phyloP scores from a whole-genome alignment of 2,888 invertebrate genomes.

The Sthenelais limicola region DNA sequence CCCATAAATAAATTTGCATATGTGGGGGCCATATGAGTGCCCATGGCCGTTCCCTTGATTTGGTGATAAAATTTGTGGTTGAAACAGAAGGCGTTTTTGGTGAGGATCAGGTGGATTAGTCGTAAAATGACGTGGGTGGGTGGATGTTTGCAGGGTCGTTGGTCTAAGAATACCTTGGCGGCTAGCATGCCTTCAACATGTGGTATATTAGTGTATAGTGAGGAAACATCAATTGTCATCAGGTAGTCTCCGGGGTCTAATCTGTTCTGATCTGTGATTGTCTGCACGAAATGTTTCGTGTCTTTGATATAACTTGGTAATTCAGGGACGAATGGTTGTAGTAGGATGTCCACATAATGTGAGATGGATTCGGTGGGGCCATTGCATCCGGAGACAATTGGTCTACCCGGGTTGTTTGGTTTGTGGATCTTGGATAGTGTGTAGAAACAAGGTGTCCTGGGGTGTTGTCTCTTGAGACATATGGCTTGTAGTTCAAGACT shows the following conservation, averaged over 20 bases:
- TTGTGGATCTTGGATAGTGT: conserved; percentile 4
- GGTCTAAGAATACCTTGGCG: neutral
- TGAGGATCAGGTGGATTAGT: conserved; percentile 2
- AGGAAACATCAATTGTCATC: neutral
- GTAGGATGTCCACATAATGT: neutral
- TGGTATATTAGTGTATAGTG: conserved; percentile 9
- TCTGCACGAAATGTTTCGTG: neutral
- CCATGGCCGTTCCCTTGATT: conserved; percentile 1
- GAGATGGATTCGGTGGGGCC: conserved; percentile 1
- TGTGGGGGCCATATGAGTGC: conserved; percentile 12
- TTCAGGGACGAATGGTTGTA: neutral
- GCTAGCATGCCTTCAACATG: conserved; percentile 8
- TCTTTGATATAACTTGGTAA: conserved; percentile 2
- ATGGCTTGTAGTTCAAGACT: too few relatives aligned
- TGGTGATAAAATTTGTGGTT: conserved; percentile 8
- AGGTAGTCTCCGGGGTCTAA: neutral
- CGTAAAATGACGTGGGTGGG: neutral
- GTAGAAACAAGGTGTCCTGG: neutral
- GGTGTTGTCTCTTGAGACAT: too few relatives aligned
- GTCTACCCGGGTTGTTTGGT: conserved; percentile 11
- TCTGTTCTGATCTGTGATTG: neutral
- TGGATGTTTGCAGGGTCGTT: too few relatives aligned
- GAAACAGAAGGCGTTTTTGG: neutral
- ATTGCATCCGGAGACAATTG: conserved; percentile 4
- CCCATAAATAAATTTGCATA: conserved; percentile 12